Conservation (phyloP, 2,113 vertebrate genomes). For the Martes martes region DNA sequence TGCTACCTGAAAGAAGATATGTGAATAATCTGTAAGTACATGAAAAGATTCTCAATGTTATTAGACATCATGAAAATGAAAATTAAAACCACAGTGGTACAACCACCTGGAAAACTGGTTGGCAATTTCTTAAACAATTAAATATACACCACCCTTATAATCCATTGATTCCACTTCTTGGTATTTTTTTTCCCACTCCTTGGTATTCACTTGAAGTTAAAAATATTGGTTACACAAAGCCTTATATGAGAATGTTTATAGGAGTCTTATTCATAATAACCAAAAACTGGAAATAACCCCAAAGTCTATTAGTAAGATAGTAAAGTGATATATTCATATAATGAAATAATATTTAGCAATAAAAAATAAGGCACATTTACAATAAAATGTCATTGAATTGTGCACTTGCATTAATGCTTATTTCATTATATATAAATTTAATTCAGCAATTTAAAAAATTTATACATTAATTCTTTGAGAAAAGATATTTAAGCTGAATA, state of each 20-base stretch:
- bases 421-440: constrained; percentile 7
- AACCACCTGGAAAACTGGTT: not conserved
- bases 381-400: not conserved
- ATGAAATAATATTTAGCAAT: not conserved
- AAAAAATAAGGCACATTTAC: not conserved
- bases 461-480: constrained; percentile 15
- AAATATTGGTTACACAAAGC: not conserved
- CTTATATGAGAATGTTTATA: not conserved
- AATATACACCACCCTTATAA: not conserved
- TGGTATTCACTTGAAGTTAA: not conserved
- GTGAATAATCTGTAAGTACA: not conserved
- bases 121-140: not conserved
- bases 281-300: not conserved
- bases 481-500: constrained; percentile 5
- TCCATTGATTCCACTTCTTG: not conserved
- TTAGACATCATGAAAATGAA: not conserved
- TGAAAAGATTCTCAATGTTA: not conserved
- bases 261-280: not conserved
- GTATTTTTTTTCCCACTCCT: too few species aligned
- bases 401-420: not conserved
- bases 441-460: not conserved
- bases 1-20: not conserved
- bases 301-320: not conserved
- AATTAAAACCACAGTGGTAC: not conserved
- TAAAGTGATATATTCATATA: not conserved